These are phyloP conservation scores for Anguilla anguilla DNA, from an alignment of 2,797 vertebrate species.

Conservation along the genomic window DNA sequence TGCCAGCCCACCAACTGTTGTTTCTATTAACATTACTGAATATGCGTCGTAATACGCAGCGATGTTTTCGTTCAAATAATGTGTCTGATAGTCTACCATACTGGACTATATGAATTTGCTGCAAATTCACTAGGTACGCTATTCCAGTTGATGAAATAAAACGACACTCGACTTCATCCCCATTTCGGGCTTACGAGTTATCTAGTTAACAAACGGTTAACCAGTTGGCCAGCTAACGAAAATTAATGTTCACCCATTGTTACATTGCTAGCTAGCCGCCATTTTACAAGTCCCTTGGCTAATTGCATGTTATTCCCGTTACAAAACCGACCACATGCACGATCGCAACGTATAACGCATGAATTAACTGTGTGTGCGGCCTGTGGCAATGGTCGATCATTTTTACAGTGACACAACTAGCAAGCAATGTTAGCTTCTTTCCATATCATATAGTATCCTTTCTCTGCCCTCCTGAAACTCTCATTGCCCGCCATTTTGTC, in stretches of 20 bases:
- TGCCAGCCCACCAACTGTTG: not conserved
- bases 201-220: not conserved
- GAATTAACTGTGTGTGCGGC: not conserved
- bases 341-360: not conserved
- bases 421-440: not conserved
- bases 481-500: conserved; percentile 82
- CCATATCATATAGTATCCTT: not conserved
- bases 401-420: not conserved
- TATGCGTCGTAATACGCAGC: not conserved
- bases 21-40: not conserved
- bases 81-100: not conserved
- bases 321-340: not conserved
- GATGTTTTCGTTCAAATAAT: not conserved
- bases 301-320: conserved; percentile 24
- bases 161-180: not conserved
- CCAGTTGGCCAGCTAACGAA: not conserved
- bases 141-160: not conserved
- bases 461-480: conserved; percentile 40
- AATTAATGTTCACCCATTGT: conserved; percentile 22
- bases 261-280: conserved; percentile 37
- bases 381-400: not conserved
- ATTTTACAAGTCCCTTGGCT: conserved; percentile 11
- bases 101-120: not conserved
- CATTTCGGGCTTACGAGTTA: not conserved
- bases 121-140: not conserved